Base-by-base conservation (phyloP, 2,113 vertebrate genomes). In the Recurvirostra avosetta region DNA sequence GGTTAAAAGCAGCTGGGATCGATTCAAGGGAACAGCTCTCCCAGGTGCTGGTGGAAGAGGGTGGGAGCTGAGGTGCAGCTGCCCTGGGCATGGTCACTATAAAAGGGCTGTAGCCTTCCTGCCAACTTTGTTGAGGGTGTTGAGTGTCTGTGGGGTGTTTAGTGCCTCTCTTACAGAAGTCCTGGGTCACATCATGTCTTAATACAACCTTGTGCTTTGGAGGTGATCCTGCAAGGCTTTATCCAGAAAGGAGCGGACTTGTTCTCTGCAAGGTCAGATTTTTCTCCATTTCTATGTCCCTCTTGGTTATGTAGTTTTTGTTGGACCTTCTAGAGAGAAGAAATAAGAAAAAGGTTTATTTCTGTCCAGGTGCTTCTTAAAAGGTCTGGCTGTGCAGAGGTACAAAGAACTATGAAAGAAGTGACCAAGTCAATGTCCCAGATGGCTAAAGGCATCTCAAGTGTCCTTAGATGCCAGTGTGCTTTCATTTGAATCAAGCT, bases 231-330 rank as follows among this genome's bases (percentile, higher is more conserved):
- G 8, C 8, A 25, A 43, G 18, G 6, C 45, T 56, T n/a, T 22
- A n/a, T 81, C 56, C 9, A 25, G 23, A n/a, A 90, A 25, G 22
- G 12, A 65, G 38, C 9, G 36, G n/a, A 21, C 17, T 19, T 74
- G 14, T 40, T 70, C 29, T 86, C 36, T 62, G 9, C 7, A 17
- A 40, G 49, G 36, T 63, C 53, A 40, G 47, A 6, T 73, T 66
- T 58, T 83, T 56, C 38, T 70, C 12, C 1, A 0, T n/a, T 56
- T 45, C 38, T n/a, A 1, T 32, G 27, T 22, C 12, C 3, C 4
- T 72, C 32, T 58, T 11, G 12, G 68, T 65, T 38, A 25, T 5
- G 12, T n/a, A 10, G 12, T 5, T 62, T 62, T 70, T 25, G 6
- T 59, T 56, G 56, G n/a, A 6, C 32, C 5, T 67, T 43, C 15